Conservation (phyloP, 2,113 vertebrate genomes). For the Scopus umbretta region DNA sequence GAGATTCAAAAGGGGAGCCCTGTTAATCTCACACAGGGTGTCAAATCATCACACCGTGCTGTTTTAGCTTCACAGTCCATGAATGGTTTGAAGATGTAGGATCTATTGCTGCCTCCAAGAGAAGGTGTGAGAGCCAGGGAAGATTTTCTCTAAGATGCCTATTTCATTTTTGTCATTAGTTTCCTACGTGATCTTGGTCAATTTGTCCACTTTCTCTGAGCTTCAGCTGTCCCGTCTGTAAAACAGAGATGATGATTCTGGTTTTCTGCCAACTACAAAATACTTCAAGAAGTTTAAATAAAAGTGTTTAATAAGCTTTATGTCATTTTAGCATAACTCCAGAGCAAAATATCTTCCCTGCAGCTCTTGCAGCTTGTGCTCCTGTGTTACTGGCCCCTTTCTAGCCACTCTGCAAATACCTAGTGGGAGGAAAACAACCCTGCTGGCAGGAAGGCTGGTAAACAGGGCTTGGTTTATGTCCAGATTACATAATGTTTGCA, state of each 20-base stretch:
- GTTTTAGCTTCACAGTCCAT: not conserved
- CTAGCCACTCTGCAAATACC: not conserved
- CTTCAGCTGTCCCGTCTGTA: not conserved
- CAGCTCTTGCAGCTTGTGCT: not conserved
- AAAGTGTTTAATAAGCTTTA: not conserved
- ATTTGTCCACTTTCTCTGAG: not conserved
- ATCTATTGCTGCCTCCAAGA: not conserved
- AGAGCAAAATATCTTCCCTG: not conserved
- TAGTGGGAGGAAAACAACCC: not conserved
- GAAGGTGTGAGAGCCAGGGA: not conserved
- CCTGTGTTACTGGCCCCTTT: not conserved
- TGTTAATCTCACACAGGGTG: not conserved
- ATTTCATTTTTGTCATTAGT: not conserved
- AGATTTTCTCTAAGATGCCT: not conserved
- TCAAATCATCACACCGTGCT: not conserved
- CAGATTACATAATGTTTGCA: conserved; percentile 30
- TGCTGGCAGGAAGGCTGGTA: not conserved
- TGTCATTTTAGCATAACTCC: not conserved
- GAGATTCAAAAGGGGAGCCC: not conserved
- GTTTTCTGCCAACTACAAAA: not conserved
- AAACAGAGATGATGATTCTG: not conserved
- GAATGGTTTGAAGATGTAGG: not conserved
- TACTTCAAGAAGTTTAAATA: not conserved
- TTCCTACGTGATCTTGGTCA: not conserved
- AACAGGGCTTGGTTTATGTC: conserved; percentile 15